Evolutionary conservation across 2,113 vertebrate genomes (phyloP).

Genomic region (Antechinus flavipes): DNA sequence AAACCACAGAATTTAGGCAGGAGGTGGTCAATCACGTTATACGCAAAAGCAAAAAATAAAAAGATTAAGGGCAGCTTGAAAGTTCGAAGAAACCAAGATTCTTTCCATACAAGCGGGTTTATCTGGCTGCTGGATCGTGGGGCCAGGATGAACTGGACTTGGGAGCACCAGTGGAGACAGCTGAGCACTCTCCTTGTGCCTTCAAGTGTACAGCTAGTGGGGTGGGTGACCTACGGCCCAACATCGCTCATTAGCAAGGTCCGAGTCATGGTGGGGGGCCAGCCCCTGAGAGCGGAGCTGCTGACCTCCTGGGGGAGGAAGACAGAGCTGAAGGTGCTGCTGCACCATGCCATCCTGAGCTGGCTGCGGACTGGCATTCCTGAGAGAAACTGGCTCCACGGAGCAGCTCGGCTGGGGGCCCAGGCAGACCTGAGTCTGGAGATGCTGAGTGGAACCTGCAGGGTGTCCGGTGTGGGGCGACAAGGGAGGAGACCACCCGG

Average conservation of each 20-base stretch:
- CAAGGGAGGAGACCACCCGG: constrained; percentile 38
- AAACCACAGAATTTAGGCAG: neutral
- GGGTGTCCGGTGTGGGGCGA: constrained; percentile 58
- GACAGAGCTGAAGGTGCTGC: constrained; percentile 33
- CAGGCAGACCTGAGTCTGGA: constrained; percentile 55
- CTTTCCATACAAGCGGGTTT: constrained; percentile 41
- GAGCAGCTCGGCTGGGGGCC: constrained; percentile 1
- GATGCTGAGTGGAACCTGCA: constrained; percentile 64
- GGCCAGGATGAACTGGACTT: constrained; percentile 58
- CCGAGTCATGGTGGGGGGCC: constrained; percentile 44
- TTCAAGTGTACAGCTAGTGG: constrained; percentile 59
- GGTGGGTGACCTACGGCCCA: constrained; percentile 49
- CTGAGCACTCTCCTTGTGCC: constrained; percentile 60
- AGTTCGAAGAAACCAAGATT: constrained; percentile 66
- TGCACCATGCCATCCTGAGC: constrained; percentile 59
- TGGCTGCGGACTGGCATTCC: constrained; percentile 47
- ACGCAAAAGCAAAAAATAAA: constrained; percentile 18
- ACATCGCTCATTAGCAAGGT: constrained; percentile 54
- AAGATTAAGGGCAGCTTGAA: constrained; percentile 45
- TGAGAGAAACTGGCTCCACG: constrained; percentile 25
- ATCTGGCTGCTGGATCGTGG: constrained; percentile 52
- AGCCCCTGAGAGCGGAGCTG: constrained; percentile 45
- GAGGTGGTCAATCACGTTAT: neutral
- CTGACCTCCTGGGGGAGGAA: constrained; percentile 52
- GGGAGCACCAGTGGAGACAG: constrained; percentile 66